A percentile compares a stretch with the other conserved stretches of the same genome.
Evolutionary conservation across 2,888 invertebrate species (phyloP).

Genomic region (Athrips mouffetella): DNA sequence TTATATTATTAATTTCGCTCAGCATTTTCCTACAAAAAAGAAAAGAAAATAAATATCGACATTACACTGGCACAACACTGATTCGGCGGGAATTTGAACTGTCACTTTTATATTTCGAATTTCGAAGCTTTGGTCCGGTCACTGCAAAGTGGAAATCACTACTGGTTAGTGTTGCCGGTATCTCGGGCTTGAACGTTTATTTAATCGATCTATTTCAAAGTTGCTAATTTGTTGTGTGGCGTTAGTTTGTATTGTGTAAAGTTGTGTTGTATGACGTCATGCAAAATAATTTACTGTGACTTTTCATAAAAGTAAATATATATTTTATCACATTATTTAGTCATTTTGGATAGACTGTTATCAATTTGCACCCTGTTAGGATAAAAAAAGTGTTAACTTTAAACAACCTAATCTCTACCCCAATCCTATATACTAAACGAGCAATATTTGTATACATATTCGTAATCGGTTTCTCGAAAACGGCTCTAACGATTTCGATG

Average conservation of each 20-base stretch:
- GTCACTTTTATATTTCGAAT: constrained; percentile 67
- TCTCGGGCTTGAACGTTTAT: constrained; percentile 50
- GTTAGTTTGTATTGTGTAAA: constrained; percentile 32
- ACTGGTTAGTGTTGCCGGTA: constrained; percentile 65
- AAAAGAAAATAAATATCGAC: constrained; percentile 61
- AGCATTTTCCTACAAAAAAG: constrained; percentile 77
- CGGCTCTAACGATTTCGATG: too few species aligned
- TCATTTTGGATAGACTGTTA: too few species aligned
- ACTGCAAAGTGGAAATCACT: constrained; percentile 76
- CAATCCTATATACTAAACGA: too few species aligned
- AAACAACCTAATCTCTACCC: too few species aligned
- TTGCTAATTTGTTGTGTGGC: constrained; percentile 53
- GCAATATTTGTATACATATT: too few species aligned
- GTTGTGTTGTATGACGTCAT: constrained; percentile 1
- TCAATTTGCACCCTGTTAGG: too few species aligned
- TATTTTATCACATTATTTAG: too few species aligned
- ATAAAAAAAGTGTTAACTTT: too few species aligned
- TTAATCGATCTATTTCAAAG: constrained; percentile 39
- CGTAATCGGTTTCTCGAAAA: too few species aligned
- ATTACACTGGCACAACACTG: constrained; percentile 63
- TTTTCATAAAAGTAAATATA: too few species aligned
- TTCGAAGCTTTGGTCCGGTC: constrained; percentile 74
- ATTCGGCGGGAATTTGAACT: constrained; percentile 27
- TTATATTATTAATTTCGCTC: constrained; percentile 76
- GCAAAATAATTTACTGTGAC: too few species aligned